These are phyloP conservation scores for Manis crassicaudata DNA, from an alignment of 2,797 vertebrate species.

Conservation along the genomic window DNA sequence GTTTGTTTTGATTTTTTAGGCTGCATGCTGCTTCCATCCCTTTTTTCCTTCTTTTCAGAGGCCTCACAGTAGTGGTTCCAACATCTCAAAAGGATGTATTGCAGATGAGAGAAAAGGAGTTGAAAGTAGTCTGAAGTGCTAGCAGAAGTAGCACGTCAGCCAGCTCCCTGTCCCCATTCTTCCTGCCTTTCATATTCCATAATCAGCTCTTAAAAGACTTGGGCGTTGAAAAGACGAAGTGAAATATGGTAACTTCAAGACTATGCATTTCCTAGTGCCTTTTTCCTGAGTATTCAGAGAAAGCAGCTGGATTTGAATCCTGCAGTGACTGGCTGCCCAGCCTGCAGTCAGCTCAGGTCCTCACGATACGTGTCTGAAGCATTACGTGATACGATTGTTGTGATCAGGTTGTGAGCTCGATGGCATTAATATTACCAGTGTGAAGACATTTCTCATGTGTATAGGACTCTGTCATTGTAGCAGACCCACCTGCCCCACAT, in stretches of 20 bases:
- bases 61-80: not conserved
- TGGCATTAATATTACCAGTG: not conserved
- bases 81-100: not conserved
- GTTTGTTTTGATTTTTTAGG: not conserved
- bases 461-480: not conserved
- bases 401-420: not conserved
- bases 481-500: not conserved
- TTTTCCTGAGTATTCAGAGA: not conserved
- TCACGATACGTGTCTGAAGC: not conserved
- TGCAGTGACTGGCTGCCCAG: not conserved
- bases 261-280: not conserved
- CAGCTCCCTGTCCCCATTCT: not conserved
- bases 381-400: not conserved
- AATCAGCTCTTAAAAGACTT: not conserved
- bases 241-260: not conserved
- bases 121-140: not conserved
- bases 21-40: not conserved
- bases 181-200: not conserved
- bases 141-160: not conserved
- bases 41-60: conserved; percentile 40
- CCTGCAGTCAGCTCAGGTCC: not conserved
- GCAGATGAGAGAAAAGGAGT: conserved; percentile 23
- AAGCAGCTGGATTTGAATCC: not conserved
- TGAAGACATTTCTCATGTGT: not conserved
- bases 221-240: not conserved